Base-by-base conservation (phyloP, 2,888 invertebrate genomes). In the Drosophila kambysellisi region DNA sequence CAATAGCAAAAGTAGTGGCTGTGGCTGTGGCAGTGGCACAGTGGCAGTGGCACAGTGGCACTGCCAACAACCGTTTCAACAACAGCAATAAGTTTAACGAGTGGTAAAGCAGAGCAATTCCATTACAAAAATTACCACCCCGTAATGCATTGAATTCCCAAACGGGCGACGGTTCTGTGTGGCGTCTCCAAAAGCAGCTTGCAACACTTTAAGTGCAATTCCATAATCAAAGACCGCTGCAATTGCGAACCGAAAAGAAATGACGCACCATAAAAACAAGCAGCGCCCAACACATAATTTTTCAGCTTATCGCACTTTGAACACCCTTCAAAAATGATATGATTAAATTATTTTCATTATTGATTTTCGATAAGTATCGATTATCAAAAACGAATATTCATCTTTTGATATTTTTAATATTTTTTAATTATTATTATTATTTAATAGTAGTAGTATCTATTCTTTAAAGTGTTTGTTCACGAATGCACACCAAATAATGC, bases 121-220 rank as follows among this genome's bases (percentile, higher is more conserved):
- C 76, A 85, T 85, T 85, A 88, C 76, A 76, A 85, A 85, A 87
- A 85, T 88, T 85, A 82, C 89, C 84, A 87, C 78, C 78, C 72
- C 71, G 50, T 57, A 37, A 30, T 53, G 57, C 58, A 41, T 57
- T 43, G 51, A 60, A 48, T 46, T 39, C 46, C 52, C 17, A 35
- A n/a, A n/a, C 20, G 33, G 68, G 59, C 48, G 57, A 56, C 39
- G 48, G 48, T 41, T 56, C 50, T 33, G 68, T 61, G 60, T 63
- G 53, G 30, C 59, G 56, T 60, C 56, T 61, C 61, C 75, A 48
- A 59, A 60, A 70, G 65, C 39, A 58, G 65, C 59, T 69, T 77
- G 82, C 85, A 83, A 88, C 83, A 83, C 81, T 83, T 85, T 80
- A 78, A 88, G 83, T 88, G 89, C 85, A 88, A 82, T 83, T 87